Percentiles rank a stretch among this genome's conserved stretches.
phyloP scores from a whole-genome alignment of 1,140 invertebrate genomes.

The Medauroidea extradentata region DNA sequence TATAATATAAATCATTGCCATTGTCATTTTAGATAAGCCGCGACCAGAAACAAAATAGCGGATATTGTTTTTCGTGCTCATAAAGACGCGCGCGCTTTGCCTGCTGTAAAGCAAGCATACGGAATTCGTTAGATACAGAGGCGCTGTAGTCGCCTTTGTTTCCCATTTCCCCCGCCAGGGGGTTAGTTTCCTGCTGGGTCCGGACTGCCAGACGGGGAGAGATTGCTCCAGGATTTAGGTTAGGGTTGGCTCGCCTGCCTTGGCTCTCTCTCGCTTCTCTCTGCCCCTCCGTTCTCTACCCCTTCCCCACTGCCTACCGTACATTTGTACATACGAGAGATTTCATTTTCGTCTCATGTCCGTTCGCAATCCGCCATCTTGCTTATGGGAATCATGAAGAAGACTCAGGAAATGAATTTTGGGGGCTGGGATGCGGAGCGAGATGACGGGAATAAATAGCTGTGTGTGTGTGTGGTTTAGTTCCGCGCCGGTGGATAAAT shows the following conservation, averaged over 20 bases:
- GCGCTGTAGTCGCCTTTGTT: conserved; percentile 3
- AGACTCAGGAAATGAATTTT: conserved; percentile 12
- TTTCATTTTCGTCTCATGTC: conserved; percentile 10
- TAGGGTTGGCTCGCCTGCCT: too few relatives aligned
- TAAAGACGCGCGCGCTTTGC: conserved; percentile 1
- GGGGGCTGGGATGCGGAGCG: not conserved
- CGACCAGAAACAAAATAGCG: conserved; percentile 5
- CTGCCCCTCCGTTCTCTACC: too few relatives aligned
- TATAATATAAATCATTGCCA: conserved; percentile 1
- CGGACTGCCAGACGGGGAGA: conserved; percentile 2
- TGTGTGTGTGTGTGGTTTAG: too few relatives aligned
- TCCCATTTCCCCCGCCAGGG: conserved; percentile 4
- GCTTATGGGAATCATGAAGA: conserved; percentile 6
- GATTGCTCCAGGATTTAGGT: not conserved
- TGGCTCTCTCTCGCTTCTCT: too few relatives aligned
- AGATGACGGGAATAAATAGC: conserved; percentile 11
- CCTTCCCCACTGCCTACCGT: too few relatives aligned
- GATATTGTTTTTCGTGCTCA: conserved; percentile 10
- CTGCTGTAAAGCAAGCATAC: not conserved
- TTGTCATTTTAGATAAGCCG: conserved; percentile 7
- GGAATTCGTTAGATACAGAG: conserved; percentile 7
- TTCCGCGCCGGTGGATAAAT: too few relatives aligned
- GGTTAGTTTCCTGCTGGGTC: conserved; percentile 10
- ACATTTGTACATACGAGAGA: too few relatives aligned
- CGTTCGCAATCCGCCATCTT: conserved; percentile 10